These are phyloP conservation scores for Cerceris ruficornis DNA, from an alignment of 2,888 invertebrate species.

Conservation along the genomic window DNA sequence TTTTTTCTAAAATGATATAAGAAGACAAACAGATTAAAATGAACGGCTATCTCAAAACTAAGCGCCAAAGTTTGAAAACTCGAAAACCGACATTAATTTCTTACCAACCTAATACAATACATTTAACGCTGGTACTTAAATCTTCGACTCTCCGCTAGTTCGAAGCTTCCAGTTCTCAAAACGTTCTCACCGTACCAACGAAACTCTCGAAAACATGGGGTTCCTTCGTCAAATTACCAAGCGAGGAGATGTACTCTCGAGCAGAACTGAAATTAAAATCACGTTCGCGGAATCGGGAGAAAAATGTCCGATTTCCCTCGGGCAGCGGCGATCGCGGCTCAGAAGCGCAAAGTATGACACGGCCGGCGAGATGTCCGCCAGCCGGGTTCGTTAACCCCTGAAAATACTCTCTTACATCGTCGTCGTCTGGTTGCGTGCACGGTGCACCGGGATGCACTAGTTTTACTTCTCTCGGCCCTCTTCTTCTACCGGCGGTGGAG, in stretches of 20 bases:
- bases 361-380: constrained; percentile 59
- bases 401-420: constrained; percentile 79
- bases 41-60: too few relatives aligned
- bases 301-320: constrained; percentile 56
- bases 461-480: constrained; percentile 70
- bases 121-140: too few relatives aligned
- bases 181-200: too few relatives aligned
- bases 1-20: too few relatives aligned
- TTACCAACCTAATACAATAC: too few relatives aligned
- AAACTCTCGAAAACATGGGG: too few relatives aligned
- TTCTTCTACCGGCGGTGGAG: constrained; percentile 31
- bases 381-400: constrained; percentile 78
- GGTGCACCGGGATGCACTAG: constrained; percentile 73
- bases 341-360: constrained; percentile 67
- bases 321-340: constrained; percentile 51
- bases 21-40: too few relatives aligned
- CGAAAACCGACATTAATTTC: too few relatives aligned
- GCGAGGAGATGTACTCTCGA: constrained; percentile 51
- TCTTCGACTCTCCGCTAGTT: too few relatives aligned
- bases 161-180: too few relatives aligned
- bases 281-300: constrained; percentile 57
- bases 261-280: constrained; percentile 53
- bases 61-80: too few relatives aligned
- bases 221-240: not conserved
- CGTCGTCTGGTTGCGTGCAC: constrained; percentile 78